Conservation (phyloP, 2,797 vertebrate species). For the Nannoperca obscura region DNA sequence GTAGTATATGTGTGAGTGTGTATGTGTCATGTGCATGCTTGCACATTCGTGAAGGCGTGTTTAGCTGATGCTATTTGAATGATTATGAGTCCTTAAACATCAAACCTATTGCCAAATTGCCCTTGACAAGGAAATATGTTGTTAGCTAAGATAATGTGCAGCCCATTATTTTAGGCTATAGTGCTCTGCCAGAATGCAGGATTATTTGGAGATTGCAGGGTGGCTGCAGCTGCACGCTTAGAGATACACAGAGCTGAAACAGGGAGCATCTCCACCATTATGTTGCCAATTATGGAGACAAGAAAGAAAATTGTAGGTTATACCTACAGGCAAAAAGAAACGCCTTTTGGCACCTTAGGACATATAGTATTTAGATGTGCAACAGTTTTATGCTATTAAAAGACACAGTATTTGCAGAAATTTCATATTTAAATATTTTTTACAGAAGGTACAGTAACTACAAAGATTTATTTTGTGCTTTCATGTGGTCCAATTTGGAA, state of each 20-base stretch:
- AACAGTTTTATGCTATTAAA: slow-evolving; percentile 50
- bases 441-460: slow-evolving; percentile 38
- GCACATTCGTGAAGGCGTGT: slow-evolving; percentile 60
- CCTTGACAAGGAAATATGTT: slow-evolving; percentile 83
- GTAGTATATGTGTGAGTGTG: slow-evolving; percentile 37
- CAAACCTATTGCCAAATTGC: slow-evolving; percentile 83
- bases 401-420: slow-evolving; percentile 32
- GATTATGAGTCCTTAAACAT: slow-evolving; percentile 82
- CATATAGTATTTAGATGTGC: slow-evolving; percentile 54
- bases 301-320: slow-evolving; percentile 69
- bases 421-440: slow-evolving; percentile 39
- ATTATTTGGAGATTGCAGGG: slow-evolving; percentile 78
- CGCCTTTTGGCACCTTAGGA: slow-evolving; percentile 42
- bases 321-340: slow-evolving; percentile 68
- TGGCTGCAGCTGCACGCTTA: slow-evolving; percentile 76
- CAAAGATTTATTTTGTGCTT: slow-evolving; percentile 60
- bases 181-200: slow-evolving; percentile 70
- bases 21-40: slow-evolving; percentile 29
- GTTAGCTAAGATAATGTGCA: slow-evolving; percentile 81
- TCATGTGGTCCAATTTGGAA: slow-evolving; percentile 55
- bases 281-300: slow-evolving; percentile 74
- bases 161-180: slow-evolving; percentile 81
- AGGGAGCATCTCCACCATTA: slow-evolving; percentile 67
- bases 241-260: slow-evolving; percentile 77
- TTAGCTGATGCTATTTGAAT: slow-evolving; percentile 75